phyloP scores from a whole-genome alignment of 2,113 vertebrate genomes.

The Microtus oregoni region DNA sequence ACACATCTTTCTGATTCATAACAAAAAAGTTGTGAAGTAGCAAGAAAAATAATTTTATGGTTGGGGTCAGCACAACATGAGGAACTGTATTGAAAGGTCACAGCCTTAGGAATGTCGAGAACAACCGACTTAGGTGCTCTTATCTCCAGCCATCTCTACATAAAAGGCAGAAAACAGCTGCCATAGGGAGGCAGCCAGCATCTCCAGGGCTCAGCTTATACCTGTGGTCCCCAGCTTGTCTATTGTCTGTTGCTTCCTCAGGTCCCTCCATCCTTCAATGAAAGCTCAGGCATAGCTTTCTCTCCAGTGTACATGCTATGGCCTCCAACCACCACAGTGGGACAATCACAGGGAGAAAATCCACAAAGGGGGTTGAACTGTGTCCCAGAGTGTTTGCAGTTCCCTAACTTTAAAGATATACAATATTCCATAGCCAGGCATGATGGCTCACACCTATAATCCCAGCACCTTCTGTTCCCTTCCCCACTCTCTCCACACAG shows the following conservation, averaged over 20 bases:
- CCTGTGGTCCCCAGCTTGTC: neutral
- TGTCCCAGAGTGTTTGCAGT: conserved; percentile 58
- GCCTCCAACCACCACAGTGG: neutral
- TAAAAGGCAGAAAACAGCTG: neutral
- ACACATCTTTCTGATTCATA: neutral
- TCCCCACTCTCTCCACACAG: neutral
- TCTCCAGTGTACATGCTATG: neutral
- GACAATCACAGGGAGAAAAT: conserved; percentile 68
- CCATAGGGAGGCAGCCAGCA: neutral
- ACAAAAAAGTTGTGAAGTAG: neutral
- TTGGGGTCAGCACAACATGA: neutral
- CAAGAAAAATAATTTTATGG: neutral
- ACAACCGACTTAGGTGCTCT: neutral
- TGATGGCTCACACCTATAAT: neutral
- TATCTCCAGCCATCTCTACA: neutral
- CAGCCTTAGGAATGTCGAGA: neutral
- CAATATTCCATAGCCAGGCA: neutral
- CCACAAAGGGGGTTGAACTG: conserved; percentile 40
- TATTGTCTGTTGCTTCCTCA: neutral
- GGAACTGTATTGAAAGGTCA: neutral
- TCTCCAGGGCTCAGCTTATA: neutral
- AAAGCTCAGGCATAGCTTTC: neutral
- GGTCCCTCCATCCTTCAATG: neutral
- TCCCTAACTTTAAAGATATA: conserved; percentile 51
- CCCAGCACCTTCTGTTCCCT: neutral